Percentiles rank a stretch among this genome's conserved stretches.
phyloP scores from a whole-genome alignment of 2,113 vertebrate genomes.

The Cyphomyrus plagiostoma region DNA sequence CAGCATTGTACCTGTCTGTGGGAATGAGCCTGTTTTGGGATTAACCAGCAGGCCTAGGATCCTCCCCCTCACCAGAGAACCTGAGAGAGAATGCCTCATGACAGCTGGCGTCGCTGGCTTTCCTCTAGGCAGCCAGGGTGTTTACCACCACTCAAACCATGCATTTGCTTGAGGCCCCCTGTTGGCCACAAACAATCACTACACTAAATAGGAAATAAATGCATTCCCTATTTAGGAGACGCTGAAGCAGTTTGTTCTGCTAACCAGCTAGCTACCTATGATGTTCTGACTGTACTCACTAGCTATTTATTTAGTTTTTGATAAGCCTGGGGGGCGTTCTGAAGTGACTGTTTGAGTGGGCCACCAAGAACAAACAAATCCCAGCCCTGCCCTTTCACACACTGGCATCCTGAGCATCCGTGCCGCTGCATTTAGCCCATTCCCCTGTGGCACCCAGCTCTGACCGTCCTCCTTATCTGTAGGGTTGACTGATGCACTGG shows the following conservation, averaged over 20 bases:
- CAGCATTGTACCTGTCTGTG: background rate
- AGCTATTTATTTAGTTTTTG: background rate
- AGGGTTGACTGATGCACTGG: background rate
- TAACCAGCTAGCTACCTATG: background rate
- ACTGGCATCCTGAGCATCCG: background rate
- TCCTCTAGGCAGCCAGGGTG: background rate
- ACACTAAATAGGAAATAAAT: background rate
- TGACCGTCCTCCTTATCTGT: background rate
- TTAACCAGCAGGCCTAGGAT: background rate
- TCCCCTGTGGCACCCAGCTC: background rate
- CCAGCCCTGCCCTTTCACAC: background rate
- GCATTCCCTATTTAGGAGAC: background rate
- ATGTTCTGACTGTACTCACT: background rate
- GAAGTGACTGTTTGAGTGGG: background rate
- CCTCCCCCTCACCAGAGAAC: background rate
- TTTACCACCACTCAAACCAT: background rate
- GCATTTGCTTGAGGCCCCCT: background rate
- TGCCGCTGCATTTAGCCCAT: background rate
- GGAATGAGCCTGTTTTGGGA: background rate
- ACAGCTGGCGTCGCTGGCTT: background rate
- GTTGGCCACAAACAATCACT: background rate
- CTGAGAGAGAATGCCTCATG: background rate
- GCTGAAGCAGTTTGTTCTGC: background rate
- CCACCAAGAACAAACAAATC: background rate
- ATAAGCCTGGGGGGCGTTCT: background rate